phyloP scores from a whole-genome alignment of 1,140 invertebrate species.

The Camponotus floridanus region DNA sequence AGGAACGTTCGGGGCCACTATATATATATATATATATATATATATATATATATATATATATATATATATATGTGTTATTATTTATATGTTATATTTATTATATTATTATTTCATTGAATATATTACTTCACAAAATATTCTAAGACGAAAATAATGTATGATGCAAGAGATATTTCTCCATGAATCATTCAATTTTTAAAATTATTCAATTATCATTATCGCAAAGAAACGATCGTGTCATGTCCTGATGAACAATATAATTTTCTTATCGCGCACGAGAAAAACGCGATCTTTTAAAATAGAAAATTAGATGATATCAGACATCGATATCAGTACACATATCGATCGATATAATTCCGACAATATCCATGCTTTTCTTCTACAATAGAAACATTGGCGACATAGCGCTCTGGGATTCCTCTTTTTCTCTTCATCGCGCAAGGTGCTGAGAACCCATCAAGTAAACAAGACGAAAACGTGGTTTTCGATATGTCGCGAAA shows the following conservation, averaged over 20 bases:
- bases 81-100: too few species aligned
- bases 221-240: neutral
- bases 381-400: slow-evolving; percentile 10
- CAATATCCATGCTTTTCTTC: slow-evolving; percentile 24
- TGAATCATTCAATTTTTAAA: neutral
- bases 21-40: too few species aligned
- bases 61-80: too few species aligned
- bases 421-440: neutral
- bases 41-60: too few species aligned
- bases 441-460: slow-evolving; percentile 26
- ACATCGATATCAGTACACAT: slow-evolving; percentile 10
- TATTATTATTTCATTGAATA: neutral
- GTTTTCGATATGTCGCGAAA: slow-evolving; percentile 59
- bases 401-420: neutral
- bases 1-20: too few species aligned
- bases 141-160: too few species aligned
- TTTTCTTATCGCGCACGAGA: slow-evolving; percentile 12
- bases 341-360: slow-evolving; percentile 25
- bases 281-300: slow-evolving; percentile 1
- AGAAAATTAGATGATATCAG: slow-evolving; percentile 58
- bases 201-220: neutral
- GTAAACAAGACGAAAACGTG: slow-evolving; percentile 50
- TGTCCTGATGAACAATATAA: slow-evolving; percentile 13
- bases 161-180: neutral
- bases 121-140: neutral